phyloP scores from a whole-genome alignment of 2,113 vertebrate genomes.

The Tympanuchus pallidicinctus region DNA sequence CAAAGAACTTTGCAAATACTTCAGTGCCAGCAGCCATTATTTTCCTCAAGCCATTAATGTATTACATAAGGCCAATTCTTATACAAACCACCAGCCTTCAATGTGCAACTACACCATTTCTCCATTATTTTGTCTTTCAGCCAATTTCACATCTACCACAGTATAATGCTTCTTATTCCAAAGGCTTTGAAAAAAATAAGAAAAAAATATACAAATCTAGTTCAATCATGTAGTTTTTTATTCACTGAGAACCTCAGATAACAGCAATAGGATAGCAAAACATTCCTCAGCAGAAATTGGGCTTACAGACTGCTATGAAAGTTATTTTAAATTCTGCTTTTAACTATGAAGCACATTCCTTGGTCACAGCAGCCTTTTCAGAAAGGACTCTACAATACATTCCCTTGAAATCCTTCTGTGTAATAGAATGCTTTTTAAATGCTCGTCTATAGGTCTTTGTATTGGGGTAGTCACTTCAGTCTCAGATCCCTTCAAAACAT shows the following conservation, averaged over 20 bases:
- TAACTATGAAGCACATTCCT: background rate
- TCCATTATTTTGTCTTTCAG: background rate
- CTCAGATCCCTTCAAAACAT: background rate
- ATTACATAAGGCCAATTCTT: background rate
- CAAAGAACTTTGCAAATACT: background rate
- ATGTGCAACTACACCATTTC: background rate
- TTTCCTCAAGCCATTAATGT: background rate
- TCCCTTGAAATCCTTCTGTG: background rate
- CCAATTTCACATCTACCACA: background rate
- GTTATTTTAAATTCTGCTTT: background rate
- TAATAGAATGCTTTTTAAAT: background rate
- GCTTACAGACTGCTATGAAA: background rate
- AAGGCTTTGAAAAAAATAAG: background rate
- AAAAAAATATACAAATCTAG: background rate
- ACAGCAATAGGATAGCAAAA: background rate
- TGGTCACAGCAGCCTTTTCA: background rate
- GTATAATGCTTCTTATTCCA: background rate
- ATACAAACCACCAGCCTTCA: fast-evolving
- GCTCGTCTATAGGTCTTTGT: background rate
- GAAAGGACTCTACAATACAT: background rate
- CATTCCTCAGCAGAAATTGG: background rate
- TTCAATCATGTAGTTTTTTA: background rate
- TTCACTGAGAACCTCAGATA: background rate
- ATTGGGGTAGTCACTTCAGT: background rate
- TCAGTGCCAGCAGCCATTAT: background rate